Evolutionary conservation across 2,113 vertebrate genomes (phyloP), one percentile per base, ranked within the genome.

Genomic region (Salvelinus sp.): DNA sequence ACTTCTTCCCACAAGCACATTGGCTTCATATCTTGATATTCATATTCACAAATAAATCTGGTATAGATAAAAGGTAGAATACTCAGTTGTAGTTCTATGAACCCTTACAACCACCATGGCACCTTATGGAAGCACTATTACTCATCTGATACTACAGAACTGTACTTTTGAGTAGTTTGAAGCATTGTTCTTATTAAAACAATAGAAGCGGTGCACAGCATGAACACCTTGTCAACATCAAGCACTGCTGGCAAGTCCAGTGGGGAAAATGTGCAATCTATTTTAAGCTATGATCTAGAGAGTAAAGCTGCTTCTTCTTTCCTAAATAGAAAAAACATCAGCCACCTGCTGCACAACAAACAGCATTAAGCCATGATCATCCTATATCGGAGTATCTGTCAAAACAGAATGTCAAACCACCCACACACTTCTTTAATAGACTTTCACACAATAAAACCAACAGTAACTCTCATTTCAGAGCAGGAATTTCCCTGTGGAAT

Each of bases 221-320:
- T 54, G 73, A 89, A 69, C 70, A 72, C 63, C 50, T 76, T 50
- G 80, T 83, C 81, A 87, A 78, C 76, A 80, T 79, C 72, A 30
- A 57, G n/a, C 27, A 75, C 69, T 22, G 68, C 70, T 83, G 79
- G 86, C 72, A 85, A 76, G 72, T 84, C 79, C 6, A 6, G 33
- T 18, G 23, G 69, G 70, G 78, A 77, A 79, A 77, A 76, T 73
- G 54, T 68, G 58, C 83, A 76, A 16, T 86, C 76, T 90, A 83
- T 89, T 88, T 88, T 80, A 81, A 90, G 84, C 73, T 70, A 78
- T 72, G 76, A 2, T 25, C 28, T 3, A 28, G 25, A 68, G 73
- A 80, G 57, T 57, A 48, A 73, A 76, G 74, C 75, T 77, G 58
- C 80, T 80, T 83, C 54, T 77, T 48, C 76, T 73, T 77, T 48